Conservation (phyloP, 2,888 invertebrate genomes). For the Mesorhabditis sp. region DNA sequence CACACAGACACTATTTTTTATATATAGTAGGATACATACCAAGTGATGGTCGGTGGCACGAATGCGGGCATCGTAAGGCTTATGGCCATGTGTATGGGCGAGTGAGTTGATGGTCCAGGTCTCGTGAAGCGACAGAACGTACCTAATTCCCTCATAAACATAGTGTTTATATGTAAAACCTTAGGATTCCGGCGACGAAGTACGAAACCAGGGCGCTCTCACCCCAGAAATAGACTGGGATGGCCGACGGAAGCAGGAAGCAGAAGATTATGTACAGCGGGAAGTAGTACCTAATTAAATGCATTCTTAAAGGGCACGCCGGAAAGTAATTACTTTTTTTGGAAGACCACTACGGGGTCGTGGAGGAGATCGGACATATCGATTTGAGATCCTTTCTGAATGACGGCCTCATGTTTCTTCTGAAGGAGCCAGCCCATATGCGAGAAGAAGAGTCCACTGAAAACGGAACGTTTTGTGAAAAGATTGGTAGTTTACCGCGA, state of each 20-base stretch:
- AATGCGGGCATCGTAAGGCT: conserved; percentile 76
- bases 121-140: conserved; percentile 73
- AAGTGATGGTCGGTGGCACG: conserved; percentile 29
- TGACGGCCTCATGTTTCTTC: conserved; percentile 81
- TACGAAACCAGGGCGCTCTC: conserved; percentile 76
- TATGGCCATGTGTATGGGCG: conserved; percentile 81
- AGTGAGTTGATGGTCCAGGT: conserved; percentile 81
- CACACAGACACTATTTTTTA: too few relatives aligned
- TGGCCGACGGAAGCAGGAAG: conserved; percentile 75
- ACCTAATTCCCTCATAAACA: not conserved
- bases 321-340: conserved; percentile 69
- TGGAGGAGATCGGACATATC: conserved; percentile 76
- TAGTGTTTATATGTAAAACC: conserved; percentile 69
- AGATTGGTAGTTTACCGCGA: not conserved
- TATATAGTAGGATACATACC: not conserved
- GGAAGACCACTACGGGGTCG: conserved; percentile 77
- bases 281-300: conserved; percentile 68
- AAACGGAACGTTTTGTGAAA: conserved; percentile 64
- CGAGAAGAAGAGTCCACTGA: conserved; percentile 87
- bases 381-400: conserved; percentile 68
- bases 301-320: too few relatives aligned
- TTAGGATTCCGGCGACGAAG: conserved; percentile 69
- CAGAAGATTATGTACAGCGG: conserved; percentile 73
- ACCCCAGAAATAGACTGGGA: conserved; percentile 78
- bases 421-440: conserved; percentile 86